Evolutionary conservation across 2,113 vertebrate genomes (phyloP).

Genomic region (Acanthisitta chloris): DNA sequence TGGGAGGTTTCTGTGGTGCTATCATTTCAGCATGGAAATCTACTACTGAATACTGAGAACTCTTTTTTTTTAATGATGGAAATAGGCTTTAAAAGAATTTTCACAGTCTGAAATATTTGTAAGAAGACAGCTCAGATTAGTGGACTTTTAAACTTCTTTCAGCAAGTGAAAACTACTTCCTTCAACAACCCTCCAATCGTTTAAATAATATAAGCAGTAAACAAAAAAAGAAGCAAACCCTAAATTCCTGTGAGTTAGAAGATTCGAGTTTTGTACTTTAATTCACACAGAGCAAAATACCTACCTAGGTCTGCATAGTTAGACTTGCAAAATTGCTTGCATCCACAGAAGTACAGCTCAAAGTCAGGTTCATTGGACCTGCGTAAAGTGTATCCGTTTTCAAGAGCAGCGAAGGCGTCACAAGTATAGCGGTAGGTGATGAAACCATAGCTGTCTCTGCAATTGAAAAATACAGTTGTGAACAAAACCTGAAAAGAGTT

Average conservation of each 20-base stretch:
- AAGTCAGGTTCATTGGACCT: slow-evolving; percentile 91
- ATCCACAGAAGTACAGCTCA: slow-evolving; percentile 96
- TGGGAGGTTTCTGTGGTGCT: background rate
- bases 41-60: background rate
- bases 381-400: slow-evolving; percentile 96
- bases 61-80: background rate
- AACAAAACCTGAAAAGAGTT: background rate
- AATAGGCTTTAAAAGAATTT: background rate
- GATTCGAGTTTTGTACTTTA: background rate
- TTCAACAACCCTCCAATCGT: background rate
- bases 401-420: slow-evolving; percentile 96
- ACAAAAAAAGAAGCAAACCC: background rate
- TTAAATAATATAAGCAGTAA: background rate
- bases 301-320: slow-evolving; percentile 99
- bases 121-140: background rate
- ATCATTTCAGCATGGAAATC: background rate
- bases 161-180: background rate
- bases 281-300: slow-evolving; percentile 49
- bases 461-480: slow-evolving; percentile 66
- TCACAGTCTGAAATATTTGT: background rate
- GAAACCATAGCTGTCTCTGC: slow-evolving; percentile 98
- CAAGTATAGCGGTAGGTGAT: slow-evolving; percentile 99
- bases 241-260: background rate
- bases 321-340: slow-evolving; percentile 94
- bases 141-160: background rate